A percentile compares a stretch with the other conserved stretches of the same genome.
These are phyloP conservation scores for Plagodis pulveraria DNA, from an alignment of 2,888 invertebrate species.

Conservation along the genomic window DNA sequence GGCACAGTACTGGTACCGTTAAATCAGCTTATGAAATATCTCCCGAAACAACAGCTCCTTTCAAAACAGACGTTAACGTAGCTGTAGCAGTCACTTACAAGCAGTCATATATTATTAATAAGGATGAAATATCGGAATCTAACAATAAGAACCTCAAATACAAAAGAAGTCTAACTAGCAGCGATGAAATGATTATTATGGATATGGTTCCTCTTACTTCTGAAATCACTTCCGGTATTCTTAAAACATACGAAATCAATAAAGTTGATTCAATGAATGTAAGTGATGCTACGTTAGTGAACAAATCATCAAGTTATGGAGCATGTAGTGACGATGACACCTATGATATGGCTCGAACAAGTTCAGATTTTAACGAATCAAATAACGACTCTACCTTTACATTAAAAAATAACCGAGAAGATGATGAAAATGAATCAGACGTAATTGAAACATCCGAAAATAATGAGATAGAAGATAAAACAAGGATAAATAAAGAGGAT, in stretches of 20 bases:
- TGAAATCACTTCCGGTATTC: slow-evolving; percentile 19
- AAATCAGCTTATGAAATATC: slow-evolving; percentile 38
- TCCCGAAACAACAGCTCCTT: slow-evolving; percentile 36
- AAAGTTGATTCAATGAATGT: slow-evolving; percentile 23
- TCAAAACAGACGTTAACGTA: slow-evolving; percentile 54
- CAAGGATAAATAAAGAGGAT: slow-evolving; percentile 26
- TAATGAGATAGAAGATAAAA: not conserved
- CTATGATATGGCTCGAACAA: slow-evolving; percentile 47
- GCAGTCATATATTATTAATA: slow-evolving; percentile 26
- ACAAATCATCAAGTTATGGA: slow-evolving; percentile 25
- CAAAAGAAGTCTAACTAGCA: slow-evolving; percentile 37
- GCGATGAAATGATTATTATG: slow-evolving; percentile 39
- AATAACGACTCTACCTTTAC: slow-evolving; percentile 41
- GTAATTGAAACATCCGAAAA: not conserved
- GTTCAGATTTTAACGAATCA: slow-evolving; percentile 50
- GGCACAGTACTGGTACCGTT: slow-evolving; percentile 27
- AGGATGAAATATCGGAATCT: slow-evolving; percentile 20
- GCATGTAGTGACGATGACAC: slow-evolving; percentile 41
- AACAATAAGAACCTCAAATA: slow-evolving; percentile 32
- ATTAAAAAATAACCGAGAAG: slow-evolving; percentile 24
- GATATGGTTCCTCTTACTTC: slow-evolving; percentile 35
- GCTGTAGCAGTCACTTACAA: slow-evolving; percentile 56
- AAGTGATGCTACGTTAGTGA: slow-evolving; percentile 43
- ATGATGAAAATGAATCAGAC: slow-evolving; percentile 2
- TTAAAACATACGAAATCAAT: slow-evolving; percentile 10